Percentiles rank a stretch among this genome's conserved stretches.
Conservation (phyloP, 1,140 invertebrate genomes). For the Pachypsylla venusta region DNA sequence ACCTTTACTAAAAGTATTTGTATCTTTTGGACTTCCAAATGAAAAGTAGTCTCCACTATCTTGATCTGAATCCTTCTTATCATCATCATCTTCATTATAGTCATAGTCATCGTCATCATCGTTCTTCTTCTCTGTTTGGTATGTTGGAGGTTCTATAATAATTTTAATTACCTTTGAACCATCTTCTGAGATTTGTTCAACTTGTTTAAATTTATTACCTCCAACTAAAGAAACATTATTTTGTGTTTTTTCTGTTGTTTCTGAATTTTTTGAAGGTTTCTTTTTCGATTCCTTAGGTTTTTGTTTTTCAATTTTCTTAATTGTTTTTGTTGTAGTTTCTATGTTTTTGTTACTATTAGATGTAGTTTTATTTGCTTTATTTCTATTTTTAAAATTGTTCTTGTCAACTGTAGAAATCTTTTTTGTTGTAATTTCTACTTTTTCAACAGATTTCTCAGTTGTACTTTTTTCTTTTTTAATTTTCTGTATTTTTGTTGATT, state of each 20-base stretch:
- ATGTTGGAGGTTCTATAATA: constrained; percentile 1
- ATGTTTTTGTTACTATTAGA: no score
- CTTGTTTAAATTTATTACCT: neutral
- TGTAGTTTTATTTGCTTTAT: neutral
- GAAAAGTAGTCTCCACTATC: neutral
- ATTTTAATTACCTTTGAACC: constrained; percentile 1
- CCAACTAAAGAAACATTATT: no score
- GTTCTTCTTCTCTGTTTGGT: neutral
- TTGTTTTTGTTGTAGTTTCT: neutral
- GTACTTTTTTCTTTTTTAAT: no score
- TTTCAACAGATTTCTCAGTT: no score
- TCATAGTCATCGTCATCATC: neutral
- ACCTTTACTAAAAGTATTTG: no score
- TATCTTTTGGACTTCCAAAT: constrained; percentile 7
- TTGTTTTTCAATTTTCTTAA: neutral
- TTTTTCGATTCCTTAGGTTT: neutral
- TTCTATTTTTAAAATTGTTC: no score
- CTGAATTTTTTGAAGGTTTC: neutral
- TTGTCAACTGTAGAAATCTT: no score
- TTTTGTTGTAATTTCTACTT: no score
- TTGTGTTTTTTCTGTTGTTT: neutral
- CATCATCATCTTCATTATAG: neutral
- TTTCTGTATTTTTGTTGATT: no score
- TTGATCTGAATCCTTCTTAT: no score
- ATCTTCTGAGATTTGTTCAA: constrained; percentile 2